phyloP scores from a whole-genome alignment of 2,888 invertebrate genomes.

The Troglohyphantes excavatus region DNA sequence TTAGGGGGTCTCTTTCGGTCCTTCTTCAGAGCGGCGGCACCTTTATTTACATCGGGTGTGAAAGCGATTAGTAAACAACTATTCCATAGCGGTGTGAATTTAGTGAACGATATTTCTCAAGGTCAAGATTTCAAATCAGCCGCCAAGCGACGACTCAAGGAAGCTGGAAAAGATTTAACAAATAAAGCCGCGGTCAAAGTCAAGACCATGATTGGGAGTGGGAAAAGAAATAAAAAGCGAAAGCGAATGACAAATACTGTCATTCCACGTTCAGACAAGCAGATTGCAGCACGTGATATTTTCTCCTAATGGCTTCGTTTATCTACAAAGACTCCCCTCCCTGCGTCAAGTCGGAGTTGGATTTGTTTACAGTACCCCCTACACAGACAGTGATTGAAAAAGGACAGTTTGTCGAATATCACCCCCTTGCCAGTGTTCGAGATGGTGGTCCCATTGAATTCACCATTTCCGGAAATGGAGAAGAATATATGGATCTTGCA shows the following conservation, averaged over 20 bases:
- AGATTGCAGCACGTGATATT: slow-evolving; percentile 27
- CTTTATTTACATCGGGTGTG: slow-evolving; percentile 44
- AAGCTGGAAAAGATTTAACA: slow-evolving; percentile 3
- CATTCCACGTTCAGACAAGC: background rate
- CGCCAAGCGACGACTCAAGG: slow-evolving; percentile 2
- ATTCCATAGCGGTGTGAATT: slow-evolving; percentile 6
- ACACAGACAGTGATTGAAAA: slow-evolving; percentile 25
- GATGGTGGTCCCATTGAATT: slow-evolving; percentile 61
- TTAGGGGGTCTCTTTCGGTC: slow-evolving; percentile 38
- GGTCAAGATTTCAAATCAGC: slow-evolving; percentile 25
- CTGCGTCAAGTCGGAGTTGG: slow-evolving; percentile 43
- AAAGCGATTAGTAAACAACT: slow-evolving; percentile 51
- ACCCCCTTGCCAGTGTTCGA: slow-evolving; percentile 35
- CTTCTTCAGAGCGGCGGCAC: slow-evolving; percentile 22
- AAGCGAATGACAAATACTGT: background rate
- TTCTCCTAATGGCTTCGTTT: background rate
- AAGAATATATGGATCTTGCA: slow-evolving; percentile 46
- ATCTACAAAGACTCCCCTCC: slow-evolving; percentile 23
- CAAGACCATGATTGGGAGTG: slow-evolving; percentile 25
- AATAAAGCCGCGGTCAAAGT: slow-evolving; percentile 1
- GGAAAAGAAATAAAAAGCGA: slow-evolving; percentile 26
- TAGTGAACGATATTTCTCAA: slow-evolving; percentile 40
- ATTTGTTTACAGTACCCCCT: slow-evolving; percentile 16
- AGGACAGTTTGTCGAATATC: slow-evolving; percentile 55
- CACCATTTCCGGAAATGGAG: slow-evolving; percentile 35